Conservation (phyloP, 2,113 vertebrate species). For the Tenebrosternarchus preto region DNA sequence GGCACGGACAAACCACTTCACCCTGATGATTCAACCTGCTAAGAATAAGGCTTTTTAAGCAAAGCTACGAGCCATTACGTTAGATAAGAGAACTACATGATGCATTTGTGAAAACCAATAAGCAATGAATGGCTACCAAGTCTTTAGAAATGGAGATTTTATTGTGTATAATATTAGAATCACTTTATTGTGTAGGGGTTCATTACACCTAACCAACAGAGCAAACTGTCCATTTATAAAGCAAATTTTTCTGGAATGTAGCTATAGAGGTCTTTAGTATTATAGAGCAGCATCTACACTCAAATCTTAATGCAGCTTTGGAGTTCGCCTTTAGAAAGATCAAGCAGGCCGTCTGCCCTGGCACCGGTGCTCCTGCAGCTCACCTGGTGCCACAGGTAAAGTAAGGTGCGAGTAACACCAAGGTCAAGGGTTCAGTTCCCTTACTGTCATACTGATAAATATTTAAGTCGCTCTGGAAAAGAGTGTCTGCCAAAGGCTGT, state of each 20-base stretch:
- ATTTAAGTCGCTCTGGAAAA: too few species aligned
- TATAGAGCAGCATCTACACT: not conserved
- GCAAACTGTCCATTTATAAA: slow-evolving; percentile 30
- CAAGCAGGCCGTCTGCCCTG: too few species aligned
- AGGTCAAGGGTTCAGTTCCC: too few species aligned
- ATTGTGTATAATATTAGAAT: too few species aligned
- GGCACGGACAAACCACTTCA: not conserved
- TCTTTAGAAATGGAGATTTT: slow-evolving; percentile 9
- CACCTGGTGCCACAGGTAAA: too few species aligned
- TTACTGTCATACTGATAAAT: too few species aligned
- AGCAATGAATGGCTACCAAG: not conserved
- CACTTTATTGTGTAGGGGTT: slow-evolving; percentile 26
- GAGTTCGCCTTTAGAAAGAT: not conserved
- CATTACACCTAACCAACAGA: slow-evolving; percentile 33
- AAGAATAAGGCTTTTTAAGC: not conserved
- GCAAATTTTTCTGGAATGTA: slow-evolving; percentile 11
- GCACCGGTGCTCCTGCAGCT: too few species aligned
- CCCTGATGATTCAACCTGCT: not conserved
- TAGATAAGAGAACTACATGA: not conserved
- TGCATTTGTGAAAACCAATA: slow-evolving; percentile 4
- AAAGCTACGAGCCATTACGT: not conserved
- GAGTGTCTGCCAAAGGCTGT: too few species aligned
- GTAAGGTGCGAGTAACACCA: too few species aligned
- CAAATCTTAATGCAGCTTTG: not conserved
- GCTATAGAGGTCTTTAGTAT: not conserved